Conservation (phyloP, 2,797 vertebrate species). For the Clarias laeviceps region DNA sequence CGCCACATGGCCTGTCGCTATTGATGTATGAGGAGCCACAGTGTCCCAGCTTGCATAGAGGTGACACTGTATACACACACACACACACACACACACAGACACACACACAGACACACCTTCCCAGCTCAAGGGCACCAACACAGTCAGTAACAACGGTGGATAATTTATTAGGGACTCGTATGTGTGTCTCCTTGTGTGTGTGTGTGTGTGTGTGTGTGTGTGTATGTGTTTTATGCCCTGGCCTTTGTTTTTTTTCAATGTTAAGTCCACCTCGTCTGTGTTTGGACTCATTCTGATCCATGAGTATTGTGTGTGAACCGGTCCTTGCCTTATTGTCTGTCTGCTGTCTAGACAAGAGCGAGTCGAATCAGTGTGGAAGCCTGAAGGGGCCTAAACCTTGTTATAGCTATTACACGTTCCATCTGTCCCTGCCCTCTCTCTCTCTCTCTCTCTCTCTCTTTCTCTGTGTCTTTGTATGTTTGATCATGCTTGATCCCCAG, state of each 20-base stretch:
- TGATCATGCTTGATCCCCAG: constrained; percentile 75
- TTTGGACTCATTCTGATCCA: constrained; percentile 27
- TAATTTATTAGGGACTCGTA: constrained; percentile 35
- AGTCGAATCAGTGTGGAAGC: constrained; percentile 43
- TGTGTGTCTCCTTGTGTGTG: constrained; percentile 17
- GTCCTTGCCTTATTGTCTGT: constrained; percentile 27
- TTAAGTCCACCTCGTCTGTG: constrained; percentile 10
- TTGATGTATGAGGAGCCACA: constrained; percentile 76
- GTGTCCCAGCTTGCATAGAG: constrained; percentile 54
- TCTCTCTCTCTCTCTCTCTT: constrained; percentile 48
- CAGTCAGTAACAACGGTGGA: constrained; percentile 13
- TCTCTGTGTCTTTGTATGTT: constrained; percentile 53
- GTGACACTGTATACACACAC: constrained; percentile 55
- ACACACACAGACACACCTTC: constrained; percentile 30
- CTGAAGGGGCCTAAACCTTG: constrained; percentile 55
- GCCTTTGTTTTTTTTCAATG: not conserved
- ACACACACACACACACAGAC: constrained; percentile 42
- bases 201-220: constrained; percentile 12
- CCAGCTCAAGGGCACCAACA: constrained; percentile 54
- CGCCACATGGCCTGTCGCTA: constrained; percentile 72
- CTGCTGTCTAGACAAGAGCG: constrained; percentile 53
- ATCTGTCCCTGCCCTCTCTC: constrained; percentile 46
- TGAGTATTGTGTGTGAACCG: constrained; percentile 10
- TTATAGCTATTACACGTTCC: constrained; percentile 64
- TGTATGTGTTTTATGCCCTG: not conserved